A percentile compares a stretch with the other conserved stretches of the same genome.
These are phyloP conservation scores for Bos taurus DNA, from an alignment of 2,113 vertebrate species.

Conservation along the genomic window DNA sequence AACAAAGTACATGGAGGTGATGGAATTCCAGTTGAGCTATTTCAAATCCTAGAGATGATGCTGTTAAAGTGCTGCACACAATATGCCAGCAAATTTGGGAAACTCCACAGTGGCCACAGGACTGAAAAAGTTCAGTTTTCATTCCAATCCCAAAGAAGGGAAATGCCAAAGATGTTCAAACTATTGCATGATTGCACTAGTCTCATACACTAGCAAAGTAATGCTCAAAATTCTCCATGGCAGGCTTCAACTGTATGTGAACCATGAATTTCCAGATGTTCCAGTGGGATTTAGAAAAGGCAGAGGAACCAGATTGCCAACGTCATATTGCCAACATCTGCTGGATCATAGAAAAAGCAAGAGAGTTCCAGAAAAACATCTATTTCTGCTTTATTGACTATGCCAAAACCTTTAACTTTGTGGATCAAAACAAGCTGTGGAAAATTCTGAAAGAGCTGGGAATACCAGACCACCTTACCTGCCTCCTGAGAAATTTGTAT, in stretches of 20 bases:
- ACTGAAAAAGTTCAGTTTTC: background rate
- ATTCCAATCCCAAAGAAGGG: background rate
- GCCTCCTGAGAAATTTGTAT: background rate
- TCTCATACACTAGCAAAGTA: background rate
- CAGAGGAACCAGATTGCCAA: background rate
- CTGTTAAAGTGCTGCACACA: background rate
- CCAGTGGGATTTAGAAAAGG: background rate
- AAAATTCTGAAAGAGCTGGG: background rate
- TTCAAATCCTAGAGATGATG: background rate
- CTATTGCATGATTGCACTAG: background rate
- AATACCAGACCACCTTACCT: background rate
- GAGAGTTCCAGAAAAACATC: background rate
- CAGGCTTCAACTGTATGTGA: background rate
- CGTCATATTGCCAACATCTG: fast-evolving
- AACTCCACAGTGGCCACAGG: background rate
- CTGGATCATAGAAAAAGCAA: background rate
- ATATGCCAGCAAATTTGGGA: background rate
- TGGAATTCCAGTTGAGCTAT: background rate
- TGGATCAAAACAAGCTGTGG: background rate
- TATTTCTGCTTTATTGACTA: background rate
- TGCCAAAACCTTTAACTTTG: background rate
- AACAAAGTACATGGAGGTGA: background rate
- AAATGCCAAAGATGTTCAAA: background rate
- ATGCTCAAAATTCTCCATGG: background rate
- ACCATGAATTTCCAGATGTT: background rate